Percentiles rank a stretch among this genome's conserved stretches.
Conservation (phyloP, 35 echinoderm and acorn worm genomes). For the Heliocidaris erythrogramma region DNA sequence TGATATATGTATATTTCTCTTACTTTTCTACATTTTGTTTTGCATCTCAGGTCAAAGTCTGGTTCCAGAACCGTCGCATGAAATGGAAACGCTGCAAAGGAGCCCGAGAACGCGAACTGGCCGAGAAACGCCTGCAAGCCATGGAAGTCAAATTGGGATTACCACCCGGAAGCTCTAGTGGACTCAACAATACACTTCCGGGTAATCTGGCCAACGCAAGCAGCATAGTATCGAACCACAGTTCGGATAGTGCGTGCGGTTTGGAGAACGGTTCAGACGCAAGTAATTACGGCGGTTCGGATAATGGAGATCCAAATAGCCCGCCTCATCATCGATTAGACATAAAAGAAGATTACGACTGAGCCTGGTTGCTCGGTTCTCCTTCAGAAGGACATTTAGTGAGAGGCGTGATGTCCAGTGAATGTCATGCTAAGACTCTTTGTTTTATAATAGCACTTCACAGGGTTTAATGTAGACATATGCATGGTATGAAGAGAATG, state of each 20-base stretch:
- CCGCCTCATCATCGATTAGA: conserved; percentile 33
- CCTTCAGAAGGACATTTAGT: neutral
- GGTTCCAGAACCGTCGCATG: conserved; percentile 99
- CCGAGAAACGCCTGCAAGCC: conserved; percentile 89
- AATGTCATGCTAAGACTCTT: neutral
- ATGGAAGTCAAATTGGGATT: conserved; percentile 97
- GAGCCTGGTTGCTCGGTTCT: neutral
- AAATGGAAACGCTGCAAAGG: conserved; percentile 99
- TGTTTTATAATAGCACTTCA: conserved; percentile 20
- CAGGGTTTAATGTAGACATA: conserved; percentile 20
- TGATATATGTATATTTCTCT: neutral
- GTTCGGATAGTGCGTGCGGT: conserved; percentile 58
- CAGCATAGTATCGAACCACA: conserved; percentile 50
- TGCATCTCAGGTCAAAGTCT: conserved; percentile 87
- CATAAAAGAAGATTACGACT: conserved; percentile 47
- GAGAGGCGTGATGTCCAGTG: neutral
- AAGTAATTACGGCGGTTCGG: conserved; percentile 49
- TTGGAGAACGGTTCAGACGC: conserved; percentile 68
- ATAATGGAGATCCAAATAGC: conserved; percentile 44
- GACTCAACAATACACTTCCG: conserved; percentile 72
- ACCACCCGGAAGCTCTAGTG: conserved; percentile 89
- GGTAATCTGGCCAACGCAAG: conserved; percentile 73
- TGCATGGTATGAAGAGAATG: neutral
- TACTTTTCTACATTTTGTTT: neutral
- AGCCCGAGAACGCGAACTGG: conserved; percentile 94